phyloP scores from a whole-genome alignment of 2,113 vertebrate genomes.

The Cisticola juncidis region DNA sequence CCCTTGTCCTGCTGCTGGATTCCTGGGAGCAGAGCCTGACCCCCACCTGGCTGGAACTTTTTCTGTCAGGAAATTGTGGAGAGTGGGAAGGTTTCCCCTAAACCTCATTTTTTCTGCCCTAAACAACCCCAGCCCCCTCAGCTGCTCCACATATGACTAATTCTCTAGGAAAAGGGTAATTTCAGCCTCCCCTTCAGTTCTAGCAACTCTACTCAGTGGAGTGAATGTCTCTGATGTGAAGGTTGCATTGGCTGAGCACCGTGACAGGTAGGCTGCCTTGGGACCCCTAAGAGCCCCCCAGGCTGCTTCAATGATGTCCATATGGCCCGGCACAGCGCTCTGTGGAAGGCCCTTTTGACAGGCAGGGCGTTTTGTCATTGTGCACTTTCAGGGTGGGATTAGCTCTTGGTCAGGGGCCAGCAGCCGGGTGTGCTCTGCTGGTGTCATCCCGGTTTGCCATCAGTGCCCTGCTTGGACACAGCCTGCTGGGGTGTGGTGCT shows the following conservation, averaged over 20 bases:
- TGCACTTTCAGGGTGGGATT: background rate
- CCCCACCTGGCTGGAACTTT: background rate
- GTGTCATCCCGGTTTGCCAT: background rate
- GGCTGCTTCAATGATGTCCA: background rate
- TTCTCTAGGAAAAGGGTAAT: background rate
- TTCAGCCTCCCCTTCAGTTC: background rate
- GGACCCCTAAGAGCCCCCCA: background rate
- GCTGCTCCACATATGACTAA: background rate
- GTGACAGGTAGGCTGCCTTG: background rate
- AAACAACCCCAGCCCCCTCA: background rate
- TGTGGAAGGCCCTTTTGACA: background rate
- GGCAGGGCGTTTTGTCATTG: background rate
- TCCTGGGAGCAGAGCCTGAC: background rate
- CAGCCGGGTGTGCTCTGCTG: background rate
- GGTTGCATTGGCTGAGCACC: background rate
- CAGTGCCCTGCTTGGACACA: background rate
- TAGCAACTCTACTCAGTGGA: background rate
- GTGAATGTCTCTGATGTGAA: background rate
- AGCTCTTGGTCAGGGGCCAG: background rate
- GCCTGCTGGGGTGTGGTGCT: background rate
- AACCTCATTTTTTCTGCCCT: background rate
- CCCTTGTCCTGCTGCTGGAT: background rate
- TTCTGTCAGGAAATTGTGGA: background rate
- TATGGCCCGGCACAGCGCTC: fast-evolving
- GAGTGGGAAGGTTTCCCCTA: background rate